A percentile compares a stretch with the other conserved stretches of the same genome.
Evolutionary conservation across 2,888 invertebrate species (phyloP).

Genomic region (Urechis unicinctus): DNA sequence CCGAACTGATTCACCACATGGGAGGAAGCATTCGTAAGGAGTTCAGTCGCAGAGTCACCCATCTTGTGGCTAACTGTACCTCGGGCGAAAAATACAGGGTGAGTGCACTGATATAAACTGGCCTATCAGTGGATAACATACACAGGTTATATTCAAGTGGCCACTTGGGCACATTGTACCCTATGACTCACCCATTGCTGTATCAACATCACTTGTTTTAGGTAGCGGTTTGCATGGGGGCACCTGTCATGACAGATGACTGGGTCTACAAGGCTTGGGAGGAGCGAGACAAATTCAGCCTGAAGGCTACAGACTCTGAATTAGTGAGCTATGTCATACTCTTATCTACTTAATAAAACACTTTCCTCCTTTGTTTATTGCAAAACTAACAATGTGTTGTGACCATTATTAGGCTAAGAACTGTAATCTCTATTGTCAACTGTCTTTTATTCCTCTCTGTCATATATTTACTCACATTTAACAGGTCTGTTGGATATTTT

Average conservation of each 20-base stretch:
- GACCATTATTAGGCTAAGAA: not conserved
- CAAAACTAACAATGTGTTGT: no score
- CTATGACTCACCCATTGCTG: not conserved
- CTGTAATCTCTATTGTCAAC: no score
- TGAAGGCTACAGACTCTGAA: conserved; percentile 66
- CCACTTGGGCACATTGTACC: no score
- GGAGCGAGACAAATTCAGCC: conserved; percentile 57
- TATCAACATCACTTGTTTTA: conserved; percentile 41
- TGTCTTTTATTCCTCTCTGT: no score
- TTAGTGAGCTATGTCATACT: conserved; percentile 40
- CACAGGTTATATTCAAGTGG: no score
- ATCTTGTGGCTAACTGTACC: conserved; percentile 79
- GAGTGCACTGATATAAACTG: conserved; percentile 19
- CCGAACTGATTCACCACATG: conserved; percentile 89
- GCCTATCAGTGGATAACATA: not conserved
- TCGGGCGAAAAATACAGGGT: conserved; percentile 82
- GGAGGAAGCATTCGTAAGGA: conserved; percentile 91
- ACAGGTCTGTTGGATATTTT: no score
- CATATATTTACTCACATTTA: no score
- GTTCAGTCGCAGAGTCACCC: conserved; percentile 76
- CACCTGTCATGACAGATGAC: conserved; percentile 77
- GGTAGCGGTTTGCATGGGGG: conserved; percentile 82
- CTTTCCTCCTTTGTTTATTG: not conserved
- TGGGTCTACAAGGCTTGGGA: conserved; percentile 90
- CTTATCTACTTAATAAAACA: not conserved